These are phyloP conservation scores for Ara ararauna DNA, from an alignment of 2,797 vertebrate species.

Conservation along the genomic window DNA sequence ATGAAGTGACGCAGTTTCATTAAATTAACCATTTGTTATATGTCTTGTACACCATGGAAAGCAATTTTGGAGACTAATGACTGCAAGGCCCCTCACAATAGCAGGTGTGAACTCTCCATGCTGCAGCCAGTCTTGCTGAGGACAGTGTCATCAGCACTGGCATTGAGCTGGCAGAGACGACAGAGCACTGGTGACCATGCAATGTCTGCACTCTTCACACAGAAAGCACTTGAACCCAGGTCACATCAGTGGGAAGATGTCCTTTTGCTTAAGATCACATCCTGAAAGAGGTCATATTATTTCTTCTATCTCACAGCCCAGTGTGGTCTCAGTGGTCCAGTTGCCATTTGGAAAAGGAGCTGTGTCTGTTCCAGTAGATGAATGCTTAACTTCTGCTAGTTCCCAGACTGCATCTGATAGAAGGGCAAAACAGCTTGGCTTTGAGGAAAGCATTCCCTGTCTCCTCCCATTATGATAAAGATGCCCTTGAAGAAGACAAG, in stretches of 20 bases:
- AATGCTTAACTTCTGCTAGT: neutral
- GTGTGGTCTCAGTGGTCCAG: fast-evolving
- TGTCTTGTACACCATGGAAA: slow-evolving; percentile 30
- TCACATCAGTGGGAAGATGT: neutral
- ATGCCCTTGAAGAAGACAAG: neutral
- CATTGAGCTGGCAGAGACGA: neutral
- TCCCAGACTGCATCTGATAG: fast-evolving
- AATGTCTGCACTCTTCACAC: neutral
- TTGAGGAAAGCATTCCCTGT: fast-evolving
- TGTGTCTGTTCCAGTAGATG: neutral
- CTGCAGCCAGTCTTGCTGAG: neutral
- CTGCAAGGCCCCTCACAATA: slow-evolving; percentile 16
- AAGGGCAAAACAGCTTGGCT: neutral
- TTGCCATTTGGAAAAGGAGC: neutral
- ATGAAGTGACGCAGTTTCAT: slow-evolving; percentile 37
- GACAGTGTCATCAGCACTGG: neutral
- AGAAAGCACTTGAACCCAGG: neutral
- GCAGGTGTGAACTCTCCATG: neutral
- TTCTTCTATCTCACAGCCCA: neutral
- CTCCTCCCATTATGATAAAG: neutral
- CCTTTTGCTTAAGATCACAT: neutral
- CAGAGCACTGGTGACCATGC: neutral
- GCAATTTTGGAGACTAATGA: slow-evolving; percentile 44
- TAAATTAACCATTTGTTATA: slow-evolving; percentile 54
- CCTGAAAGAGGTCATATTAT: fast-evolving